phyloP scores from a whole-genome alignment of 2,888 invertebrate genomes.

The Drosophila parthenogenetica region DNA sequence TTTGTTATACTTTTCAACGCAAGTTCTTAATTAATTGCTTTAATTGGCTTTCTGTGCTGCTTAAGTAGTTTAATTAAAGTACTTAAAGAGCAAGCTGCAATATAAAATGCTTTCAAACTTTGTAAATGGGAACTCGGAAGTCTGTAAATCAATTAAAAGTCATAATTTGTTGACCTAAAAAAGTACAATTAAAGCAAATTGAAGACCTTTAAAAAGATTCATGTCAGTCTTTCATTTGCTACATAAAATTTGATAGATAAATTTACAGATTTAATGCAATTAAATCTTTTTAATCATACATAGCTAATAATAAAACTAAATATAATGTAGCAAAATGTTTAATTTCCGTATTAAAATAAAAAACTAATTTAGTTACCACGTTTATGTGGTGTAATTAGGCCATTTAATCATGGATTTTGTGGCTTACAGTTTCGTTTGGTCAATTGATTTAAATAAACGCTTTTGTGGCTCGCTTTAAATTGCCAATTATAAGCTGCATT shows the following conservation, averaged over 20 bases:
- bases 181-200: no score
- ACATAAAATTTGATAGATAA: no score
- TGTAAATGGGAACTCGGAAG: no score
- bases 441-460: constrained; percentile 72
- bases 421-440: constrained; percentile 32
- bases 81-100: background rate
- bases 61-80: background rate
- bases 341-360: background rate
- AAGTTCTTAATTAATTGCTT: background rate
- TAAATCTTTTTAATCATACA: no score
- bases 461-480: constrained; percentile 66
- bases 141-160: no score
- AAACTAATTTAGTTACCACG: constrained; percentile 10
- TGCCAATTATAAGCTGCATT: constrained; percentile 69
- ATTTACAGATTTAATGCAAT: no score
- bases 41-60: background rate
- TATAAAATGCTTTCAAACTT: background rate
- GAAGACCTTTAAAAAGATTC: no score
- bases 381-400: constrained; percentile 23
- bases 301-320: no score
- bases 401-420: constrained; percentile 39
- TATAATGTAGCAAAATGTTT: no score
- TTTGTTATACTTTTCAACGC: background rate
- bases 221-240: no score
- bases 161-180: no score